Conservation (phyloP, 2,113 vertebrate genomes). For the Phocoena sinus region DNA sequence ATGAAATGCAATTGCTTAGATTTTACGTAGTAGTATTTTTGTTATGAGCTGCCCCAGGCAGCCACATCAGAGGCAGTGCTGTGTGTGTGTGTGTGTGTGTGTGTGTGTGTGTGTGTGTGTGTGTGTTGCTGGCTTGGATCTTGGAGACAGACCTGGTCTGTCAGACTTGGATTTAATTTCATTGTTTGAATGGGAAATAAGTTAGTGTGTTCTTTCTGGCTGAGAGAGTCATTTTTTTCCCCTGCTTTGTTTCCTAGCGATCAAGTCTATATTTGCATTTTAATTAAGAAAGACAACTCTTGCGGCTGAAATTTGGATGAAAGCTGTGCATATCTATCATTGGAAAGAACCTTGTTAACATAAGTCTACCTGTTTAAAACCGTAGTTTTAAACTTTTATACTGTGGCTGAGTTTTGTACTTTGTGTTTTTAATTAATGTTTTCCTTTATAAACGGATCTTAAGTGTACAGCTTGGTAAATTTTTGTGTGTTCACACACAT, state of each 20-base stretch:
- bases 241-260: slow-evolving; percentile 73
- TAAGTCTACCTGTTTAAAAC: slow-evolving; percentile 55
- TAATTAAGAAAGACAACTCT: slow-evolving; percentile 78
- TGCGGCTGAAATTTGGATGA: slow-evolving; percentile 71
- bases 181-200: slow-evolving; percentile 78
- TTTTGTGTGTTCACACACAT: not conserved
- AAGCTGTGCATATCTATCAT: slow-evolving; percentile 69
- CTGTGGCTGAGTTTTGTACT: not conserved
- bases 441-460: slow-evolving; percentile 14
- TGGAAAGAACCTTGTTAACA: slow-evolving; percentile 54
- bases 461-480: not conserved
- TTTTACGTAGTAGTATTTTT: slow-evolving; percentile 75
- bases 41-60: slow-evolving; percentile 77
- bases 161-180: slow-evolving; percentile 77
- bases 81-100: not conserved
- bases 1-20: slow-evolving; percentile 72
- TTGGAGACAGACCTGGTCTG: slow-evolving; percentile 67
- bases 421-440: slow-evolving; percentile 35
- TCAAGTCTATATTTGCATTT: slow-evolving; percentile 71
- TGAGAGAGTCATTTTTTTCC: slow-evolving; percentile 65
- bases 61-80: slow-evolving; percentile 76
- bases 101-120: too few relatives aligned
- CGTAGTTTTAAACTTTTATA: slow-evolving; percentile 25
- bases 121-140: slow-evolving; percentile 59
- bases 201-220: slow-evolving; percentile 68